Percentiles rank a stretch among this genome's conserved stretches.
Conservation (phyloP, 2,888 invertebrate species). For the Drosophila multiciliata region DNA sequence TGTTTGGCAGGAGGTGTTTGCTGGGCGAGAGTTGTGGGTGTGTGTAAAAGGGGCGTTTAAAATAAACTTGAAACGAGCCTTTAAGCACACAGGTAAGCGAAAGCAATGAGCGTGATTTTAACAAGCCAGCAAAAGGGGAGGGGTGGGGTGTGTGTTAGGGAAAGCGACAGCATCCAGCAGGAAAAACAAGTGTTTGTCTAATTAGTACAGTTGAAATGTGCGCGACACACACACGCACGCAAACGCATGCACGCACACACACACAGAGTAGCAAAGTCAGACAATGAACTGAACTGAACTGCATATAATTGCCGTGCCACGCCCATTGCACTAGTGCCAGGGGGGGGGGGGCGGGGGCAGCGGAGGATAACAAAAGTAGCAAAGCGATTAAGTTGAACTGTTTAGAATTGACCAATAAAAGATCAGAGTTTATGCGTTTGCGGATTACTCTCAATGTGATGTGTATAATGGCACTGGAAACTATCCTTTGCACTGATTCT, state of each 20-base stretch:
- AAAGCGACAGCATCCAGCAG: constrained; percentile 12
- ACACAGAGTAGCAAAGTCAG: constrained; percentile 17
- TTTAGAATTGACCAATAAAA: constrained; percentile 48
- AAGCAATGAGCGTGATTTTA: constrained; percentile 55
- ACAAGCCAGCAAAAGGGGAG: constrained; percentile 17
- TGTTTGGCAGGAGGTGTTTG: background rate
- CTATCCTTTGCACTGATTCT: constrained; percentile 12
- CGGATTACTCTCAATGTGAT: constrained; percentile 10
- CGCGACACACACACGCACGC: constrained; percentile 36
- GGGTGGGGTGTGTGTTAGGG: background rate
- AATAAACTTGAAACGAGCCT: constrained; percentile 58
- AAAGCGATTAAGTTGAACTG: constrained; percentile 38
- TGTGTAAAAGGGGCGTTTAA: constrained; percentile 36
- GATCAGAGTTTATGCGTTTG: constrained; percentile 27
- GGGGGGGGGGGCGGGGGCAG: background rate
- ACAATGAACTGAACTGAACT: constrained; percentile 47
- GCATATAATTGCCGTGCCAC: constrained; percentile 69
- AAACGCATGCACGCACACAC: constrained; percentile 17
- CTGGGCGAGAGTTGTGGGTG: background rate
- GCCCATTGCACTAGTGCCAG: constrained; percentile 35
- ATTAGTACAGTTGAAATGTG: constrained; percentile 58
- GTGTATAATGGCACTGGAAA: constrained; percentile 5
- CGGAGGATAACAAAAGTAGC: constrained; percentile 45
- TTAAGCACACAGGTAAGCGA: constrained; percentile 55
- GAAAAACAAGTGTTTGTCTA: constrained; percentile 68